Conservation (phyloP, 1,140 invertebrate species). For the Colletes gigas region DNA sequence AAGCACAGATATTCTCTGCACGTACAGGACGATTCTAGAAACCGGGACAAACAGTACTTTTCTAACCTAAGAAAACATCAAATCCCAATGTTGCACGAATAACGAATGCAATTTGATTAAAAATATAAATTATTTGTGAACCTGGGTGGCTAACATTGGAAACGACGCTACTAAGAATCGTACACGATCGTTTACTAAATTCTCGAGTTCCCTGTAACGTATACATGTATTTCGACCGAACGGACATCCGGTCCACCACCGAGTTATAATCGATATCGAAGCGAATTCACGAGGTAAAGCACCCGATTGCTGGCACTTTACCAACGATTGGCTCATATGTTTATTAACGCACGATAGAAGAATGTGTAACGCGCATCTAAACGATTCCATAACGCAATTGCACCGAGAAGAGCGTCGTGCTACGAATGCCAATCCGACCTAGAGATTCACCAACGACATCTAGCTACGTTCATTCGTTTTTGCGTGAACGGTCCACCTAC, state of each 20-base stretch:
- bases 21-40: no score
- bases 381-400: conserved; percentile 44
- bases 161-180: no score
- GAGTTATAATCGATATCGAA: conserved; percentile 25
- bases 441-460: conserved; percentile 3
- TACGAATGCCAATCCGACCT: conserved; percentile 8
- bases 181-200: no score
- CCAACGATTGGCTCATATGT: conserved; percentile 48
- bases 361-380: conserved; percentile 46
- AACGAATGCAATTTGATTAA: no score
- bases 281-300: conserved; percentile 43
- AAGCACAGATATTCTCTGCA: no score
- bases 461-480: not conserved
- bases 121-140: no score
- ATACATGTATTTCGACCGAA: not conserved
- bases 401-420: conserved; percentile 21
- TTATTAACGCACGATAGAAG: conserved; percentile 47
- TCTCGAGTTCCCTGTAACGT: not conserved
- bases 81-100: no score
- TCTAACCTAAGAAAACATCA: no score
- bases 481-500: no score
- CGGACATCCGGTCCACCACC: not conserved
- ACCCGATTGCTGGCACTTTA: conserved; percentile 43
- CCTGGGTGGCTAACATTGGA: no score
- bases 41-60: no score